These are phyloP conservation scores for Lagorchestes hirsutus DNA, from an alignment of 2,797 vertebrate genomes.

Conservation along the genomic window DNA sequence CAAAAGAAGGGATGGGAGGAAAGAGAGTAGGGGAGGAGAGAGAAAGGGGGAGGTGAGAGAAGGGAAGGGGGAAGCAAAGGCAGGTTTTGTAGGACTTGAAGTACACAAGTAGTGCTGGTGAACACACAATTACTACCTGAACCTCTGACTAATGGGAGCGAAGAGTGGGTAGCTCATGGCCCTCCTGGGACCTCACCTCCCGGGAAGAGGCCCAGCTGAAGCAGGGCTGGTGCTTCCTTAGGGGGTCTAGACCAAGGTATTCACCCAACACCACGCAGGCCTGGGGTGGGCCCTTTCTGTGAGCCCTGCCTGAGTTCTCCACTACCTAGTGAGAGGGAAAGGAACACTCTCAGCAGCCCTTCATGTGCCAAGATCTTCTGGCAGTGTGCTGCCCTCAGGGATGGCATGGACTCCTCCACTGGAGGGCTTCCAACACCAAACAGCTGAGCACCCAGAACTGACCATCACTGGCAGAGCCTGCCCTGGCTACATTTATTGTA, in stretches of 20 bases:
- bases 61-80: constrained; percentile 76
- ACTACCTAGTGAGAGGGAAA: not conserved
- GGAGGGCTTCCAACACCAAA: not conserved
- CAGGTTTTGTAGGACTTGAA: constrained; percentile 86
- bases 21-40: too few species aligned
- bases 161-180: constrained; percentile 80
- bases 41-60: constrained; percentile 25
- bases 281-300: not conserved
- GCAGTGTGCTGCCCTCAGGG: not conserved
- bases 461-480: not conserved
- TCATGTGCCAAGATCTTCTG: not conserved
- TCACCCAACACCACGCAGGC: too few species aligned
- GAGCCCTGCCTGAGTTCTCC: not conserved
- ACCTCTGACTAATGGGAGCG: constrained; percentile 82
- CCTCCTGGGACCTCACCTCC: not conserved
- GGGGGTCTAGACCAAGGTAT: not conserved
- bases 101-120: constrained; percentile 83
- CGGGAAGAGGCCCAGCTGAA: not conserved
- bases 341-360: not conserved
- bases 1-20: not conserved
- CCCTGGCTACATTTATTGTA: not conserved
- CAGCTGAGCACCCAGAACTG: not conserved
- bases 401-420: not conserved
- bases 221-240: not conserved
- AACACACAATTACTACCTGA: constrained; percentile 89